phyloP scores from a whole-genome alignment of 2,888 invertebrate species.

The Brachyptera risi region DNA sequence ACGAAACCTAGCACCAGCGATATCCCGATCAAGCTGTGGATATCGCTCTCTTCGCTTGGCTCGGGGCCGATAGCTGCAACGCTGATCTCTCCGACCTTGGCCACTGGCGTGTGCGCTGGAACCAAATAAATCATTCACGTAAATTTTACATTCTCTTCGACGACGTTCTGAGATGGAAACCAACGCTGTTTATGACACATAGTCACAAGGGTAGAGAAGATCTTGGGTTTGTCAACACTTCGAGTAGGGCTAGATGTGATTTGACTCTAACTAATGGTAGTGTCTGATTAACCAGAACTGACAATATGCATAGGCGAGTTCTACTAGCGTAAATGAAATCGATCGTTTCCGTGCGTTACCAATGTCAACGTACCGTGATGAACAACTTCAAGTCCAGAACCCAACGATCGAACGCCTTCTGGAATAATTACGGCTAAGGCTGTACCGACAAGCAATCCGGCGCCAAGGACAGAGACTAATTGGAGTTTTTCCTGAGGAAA shows the following conservation, averaged over 20 bases:
- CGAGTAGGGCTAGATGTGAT: no score
- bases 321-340: no score
- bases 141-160: no score
- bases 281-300: no score
- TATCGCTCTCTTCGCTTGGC: constrained; percentile 20
- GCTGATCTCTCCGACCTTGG: not conserved
- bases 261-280: no score
- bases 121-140: not conserved
- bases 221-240: no score
- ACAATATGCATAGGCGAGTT: no score
- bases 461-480: constrained; percentile 91
- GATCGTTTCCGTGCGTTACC: not conserved
- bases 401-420: constrained; percentile 89
- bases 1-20: constrained; percentile 93
- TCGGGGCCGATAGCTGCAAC: not conserved
- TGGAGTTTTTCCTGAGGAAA: constrained; percentile 90
- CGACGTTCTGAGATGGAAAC: no score
- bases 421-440: constrained; percentile 97
- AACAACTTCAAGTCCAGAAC: constrained; percentile 38
- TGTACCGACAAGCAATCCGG: constrained; percentile 95
- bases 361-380: not conserved
- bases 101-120: not conserved
- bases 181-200: no score
- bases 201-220: no score
- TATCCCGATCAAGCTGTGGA: constrained; percentile 80